Evolutionary conservation across 2,888 invertebrate species (phyloP).

Genomic region (Apamea crenata): DNA sequence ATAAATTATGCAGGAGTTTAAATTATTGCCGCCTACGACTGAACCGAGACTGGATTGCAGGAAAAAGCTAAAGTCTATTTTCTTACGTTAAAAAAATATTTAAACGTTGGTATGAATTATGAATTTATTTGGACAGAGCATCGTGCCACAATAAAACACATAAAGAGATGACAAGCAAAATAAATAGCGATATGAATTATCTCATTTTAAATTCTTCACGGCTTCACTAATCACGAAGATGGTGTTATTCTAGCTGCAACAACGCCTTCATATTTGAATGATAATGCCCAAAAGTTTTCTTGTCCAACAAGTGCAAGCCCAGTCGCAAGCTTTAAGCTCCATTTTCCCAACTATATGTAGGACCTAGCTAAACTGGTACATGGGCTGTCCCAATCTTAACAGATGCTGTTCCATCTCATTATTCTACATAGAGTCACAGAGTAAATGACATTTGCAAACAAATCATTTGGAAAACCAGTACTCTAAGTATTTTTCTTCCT

Average conservation of each 20-base stretch:
- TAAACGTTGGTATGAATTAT: constrained; percentile 19
- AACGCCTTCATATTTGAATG: too few species aligned
- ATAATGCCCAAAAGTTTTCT: too few species aligned
- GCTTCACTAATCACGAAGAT: too few species aligned
- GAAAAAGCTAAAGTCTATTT: not conserved
- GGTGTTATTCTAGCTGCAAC: too few species aligned
- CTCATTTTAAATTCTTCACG: too few species aligned
- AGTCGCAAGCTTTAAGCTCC: too few species aligned
- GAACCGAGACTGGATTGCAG: constrained; percentile 1
- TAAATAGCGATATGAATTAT: constrained; percentile 28
- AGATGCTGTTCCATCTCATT: not conserved
- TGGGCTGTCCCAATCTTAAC: not conserved
- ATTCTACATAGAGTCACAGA: not conserved
- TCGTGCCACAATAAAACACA: constrained; percentile 28
- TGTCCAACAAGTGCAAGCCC: too few species aligned
- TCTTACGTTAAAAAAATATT: constrained; percentile 17
- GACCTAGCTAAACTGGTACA: too few species aligned
- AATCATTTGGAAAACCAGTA: not conserved
- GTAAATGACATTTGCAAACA: not conserved
- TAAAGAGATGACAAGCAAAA: constrained; percentile 8
- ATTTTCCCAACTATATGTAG: too few species aligned
- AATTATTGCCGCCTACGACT: constrained; percentile 39
- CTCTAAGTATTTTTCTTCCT: too few species aligned
- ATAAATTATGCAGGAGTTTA: constrained; percentile 47
- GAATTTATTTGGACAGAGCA: constrained; percentile 30